Base-by-base conservation (phyloP, 92 coral and sea anemone genomes). In the Isaurus tuberculatus region DNA sequence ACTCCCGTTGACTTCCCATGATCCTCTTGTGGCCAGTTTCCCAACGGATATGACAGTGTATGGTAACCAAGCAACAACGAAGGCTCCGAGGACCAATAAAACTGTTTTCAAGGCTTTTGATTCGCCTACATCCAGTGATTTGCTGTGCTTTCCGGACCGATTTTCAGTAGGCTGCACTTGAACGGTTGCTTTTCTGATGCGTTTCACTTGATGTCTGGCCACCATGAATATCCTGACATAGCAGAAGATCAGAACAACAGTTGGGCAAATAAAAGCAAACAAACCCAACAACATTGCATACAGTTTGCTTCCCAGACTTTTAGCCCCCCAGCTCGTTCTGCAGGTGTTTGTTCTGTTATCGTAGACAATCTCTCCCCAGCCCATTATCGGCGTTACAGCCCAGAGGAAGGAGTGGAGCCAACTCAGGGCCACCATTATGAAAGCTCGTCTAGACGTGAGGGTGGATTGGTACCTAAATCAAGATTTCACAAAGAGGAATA, bases 381-480 rank as follows among this genome's bases (percentile, higher is more conserved):
- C 97, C 14, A 93, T 61, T 85, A 80, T 79, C 46, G 97, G 97
- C 13, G 92, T 81, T 26, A 89, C 80, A 3, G 94, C 94, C 97
- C 97, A 93, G 90, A 93, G 75, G 34, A 89, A 58, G 13, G 97
- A 91, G 73, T 93, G 97, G 69, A 86, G 65, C 97, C 97, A 93
- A 79, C 92, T 87, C 57, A 82, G 16, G 28, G 88, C 83, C 7
- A 93, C 86, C 70, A 91, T 58, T 26, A 75, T 25, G 43, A 75
- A 83, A 51, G 92, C 86, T 60, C 97, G 92, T 29, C 77, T 22
- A 8, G 97, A 60, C 15, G 97, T 93, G 71, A 91, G 36, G 0
- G 66, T 86, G 14, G 90, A 70, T 71, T 88, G 97, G 84, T 93
- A 93, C 72, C 97, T 93, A 70, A 48, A 77, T 15, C n/a, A 14